These are phyloP conservation scores for Leptoclinus maculatus DNA, from an alignment of 2,797 vertebrate genomes.

Conservation along the genomic window DNA sequence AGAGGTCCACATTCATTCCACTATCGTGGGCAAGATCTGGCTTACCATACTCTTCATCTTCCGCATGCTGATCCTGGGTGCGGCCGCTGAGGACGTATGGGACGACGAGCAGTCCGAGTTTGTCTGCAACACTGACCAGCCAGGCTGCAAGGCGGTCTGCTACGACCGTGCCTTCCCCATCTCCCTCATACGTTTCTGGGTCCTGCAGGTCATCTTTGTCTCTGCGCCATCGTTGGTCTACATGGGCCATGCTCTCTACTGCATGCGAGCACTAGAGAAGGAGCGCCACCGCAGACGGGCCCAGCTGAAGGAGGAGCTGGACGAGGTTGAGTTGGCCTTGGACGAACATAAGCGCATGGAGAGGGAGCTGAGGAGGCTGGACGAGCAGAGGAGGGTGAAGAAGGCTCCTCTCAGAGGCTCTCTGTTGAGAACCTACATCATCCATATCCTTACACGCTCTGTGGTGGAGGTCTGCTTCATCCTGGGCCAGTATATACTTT, in stretches of 20 bases:
- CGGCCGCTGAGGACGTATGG: slow-evolving; percentile 94
- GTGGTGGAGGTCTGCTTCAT: slow-evolving; percentile 93
- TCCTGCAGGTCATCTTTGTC: slow-evolving; percentile 95
- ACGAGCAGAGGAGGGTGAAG: slow-evolving; percentile 91
- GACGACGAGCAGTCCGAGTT: slow-evolving; percentile 94
- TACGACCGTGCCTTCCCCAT: slow-evolving; percentile 94
- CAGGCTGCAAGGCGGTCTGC: slow-evolving; percentile 93
- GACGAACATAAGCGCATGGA: slow-evolving; percentile 89
- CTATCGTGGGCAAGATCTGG: slow-evolving; percentile 96
- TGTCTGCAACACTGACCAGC: slow-evolving; percentile 95
- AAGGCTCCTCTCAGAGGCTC: slow-evolving; percentile 93
- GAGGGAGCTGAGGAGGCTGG: slow-evolving; percentile 88
- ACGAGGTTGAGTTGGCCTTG: slow-evolving; percentile 81
- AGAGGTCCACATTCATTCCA: slow-evolving; percentile 95
- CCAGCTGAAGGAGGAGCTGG: slow-evolving; percentile 87
- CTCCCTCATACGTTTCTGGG: slow-evolving; percentile 96
- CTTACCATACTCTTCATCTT: slow-evolving; percentile 96
- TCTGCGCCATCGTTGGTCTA: slow-evolving; percentile 94
- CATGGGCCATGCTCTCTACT: slow-evolving; percentile 95
- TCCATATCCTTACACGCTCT: slow-evolving; percentile 95
- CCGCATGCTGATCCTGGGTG: slow-evolving; percentile 93
- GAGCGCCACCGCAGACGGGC: slow-evolving; percentile 87
- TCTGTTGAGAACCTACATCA: slow-evolving; percentile 90
- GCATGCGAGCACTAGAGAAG: slow-evolving; percentile 90
- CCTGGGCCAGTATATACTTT: slow-evolving; percentile 92